Evolutionary conservation across 92 coral and sea anemone genomes (phyloP), one percentile per base, ranked within the genome.

Genomic region (Desmophyllum pertusum): DNA sequence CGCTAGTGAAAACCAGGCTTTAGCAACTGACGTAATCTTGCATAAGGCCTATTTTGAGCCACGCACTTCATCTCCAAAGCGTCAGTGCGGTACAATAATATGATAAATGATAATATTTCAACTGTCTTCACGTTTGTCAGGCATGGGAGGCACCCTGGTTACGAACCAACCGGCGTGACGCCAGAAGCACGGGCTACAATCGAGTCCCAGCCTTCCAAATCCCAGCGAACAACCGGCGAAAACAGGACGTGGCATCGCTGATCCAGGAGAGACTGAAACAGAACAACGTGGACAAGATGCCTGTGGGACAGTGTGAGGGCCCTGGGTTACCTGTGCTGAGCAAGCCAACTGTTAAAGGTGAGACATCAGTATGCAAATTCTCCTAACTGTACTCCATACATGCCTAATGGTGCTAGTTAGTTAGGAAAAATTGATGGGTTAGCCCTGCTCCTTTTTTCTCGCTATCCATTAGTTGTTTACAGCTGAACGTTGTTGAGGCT

Each of bases 61-160:
- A n/a, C n/a, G n/a, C n/a, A n/a, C n/a, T n/a, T n/a, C n/a, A n/a
- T n/a, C n/a, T n/a, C n/a, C n/a, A n/a, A n/a, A n/a, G n/a, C n/a
- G n/a, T n/a, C n/a, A n/a, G n/a, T n/a, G n/a, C n/a, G n/a, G n/a
- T n/a, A n/a, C n/a, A n/a, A n/a, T n/a, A n/a, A n/a, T n/a, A n/a
- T n/a, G n/a, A n/a, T n/a, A n/a, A n/a, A n/a, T n/a, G n/a, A n/a
- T n/a, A n/a, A 53, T 21, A 8, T 53, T 53, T 25, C 7, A 45
- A 42, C 57, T 2, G 13, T 74, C 17, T 35, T 45, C 35, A 11
- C 62, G 38, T 37, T 77, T 23, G 9, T 18, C 77, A 84, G 85
- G n/a, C 79, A 19, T 94, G 95, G 95, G 93, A 91, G 51, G 98
- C 98, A 0, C 98, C 98, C 0, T 94, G 98, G 98, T 75, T 92